Evolutionary conservation across 2,888 invertebrate genomes (phyloP).

Genomic region (Folsomia manolachei): DNA sequence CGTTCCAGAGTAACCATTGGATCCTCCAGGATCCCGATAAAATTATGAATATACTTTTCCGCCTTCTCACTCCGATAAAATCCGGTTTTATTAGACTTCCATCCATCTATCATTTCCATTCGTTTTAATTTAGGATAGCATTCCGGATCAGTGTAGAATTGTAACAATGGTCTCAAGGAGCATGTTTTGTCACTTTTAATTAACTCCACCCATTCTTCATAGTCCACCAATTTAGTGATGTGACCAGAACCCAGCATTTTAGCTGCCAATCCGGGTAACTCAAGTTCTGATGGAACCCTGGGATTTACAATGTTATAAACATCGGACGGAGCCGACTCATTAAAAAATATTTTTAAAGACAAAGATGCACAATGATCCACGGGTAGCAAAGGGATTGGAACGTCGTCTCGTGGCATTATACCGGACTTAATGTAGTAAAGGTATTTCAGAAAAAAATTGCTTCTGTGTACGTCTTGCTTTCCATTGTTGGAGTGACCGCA

Average conservation of each 20-base stretch:
- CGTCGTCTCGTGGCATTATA: slow-evolving; percentile 13
- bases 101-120: background rate
- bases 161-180: background rate
- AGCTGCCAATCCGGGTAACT: slow-evolving; percentile 13
- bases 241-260: slow-evolving; percentile 26
- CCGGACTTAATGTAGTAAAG: slow-evolving; percentile 34
- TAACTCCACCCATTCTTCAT: background rate
- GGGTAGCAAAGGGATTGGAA: slow-evolving; percentile 22
- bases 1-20: background rate
- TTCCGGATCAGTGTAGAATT: background rate
- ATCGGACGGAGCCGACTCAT: slow-evolving; percentile 22
- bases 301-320: slow-evolving; percentile 37
- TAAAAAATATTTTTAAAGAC: slow-evolving; percentile 26
- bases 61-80: background rate
- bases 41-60: background rate
- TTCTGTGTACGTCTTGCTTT: background rate
- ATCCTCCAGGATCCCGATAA: background rate
- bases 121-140: background rate
- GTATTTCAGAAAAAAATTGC: slow-evolving; percentile 3
- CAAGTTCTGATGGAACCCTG: slow-evolving; percentile 5
- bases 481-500: background rate
- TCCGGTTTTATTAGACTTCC: background rate
- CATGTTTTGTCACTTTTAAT: background rate
- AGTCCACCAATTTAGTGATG: background rate
- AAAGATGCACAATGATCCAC: slow-evolving; percentile 32